Conservation (phyloP, 2,113 vertebrate species). For the Heterocephalus glaber region DNA sequence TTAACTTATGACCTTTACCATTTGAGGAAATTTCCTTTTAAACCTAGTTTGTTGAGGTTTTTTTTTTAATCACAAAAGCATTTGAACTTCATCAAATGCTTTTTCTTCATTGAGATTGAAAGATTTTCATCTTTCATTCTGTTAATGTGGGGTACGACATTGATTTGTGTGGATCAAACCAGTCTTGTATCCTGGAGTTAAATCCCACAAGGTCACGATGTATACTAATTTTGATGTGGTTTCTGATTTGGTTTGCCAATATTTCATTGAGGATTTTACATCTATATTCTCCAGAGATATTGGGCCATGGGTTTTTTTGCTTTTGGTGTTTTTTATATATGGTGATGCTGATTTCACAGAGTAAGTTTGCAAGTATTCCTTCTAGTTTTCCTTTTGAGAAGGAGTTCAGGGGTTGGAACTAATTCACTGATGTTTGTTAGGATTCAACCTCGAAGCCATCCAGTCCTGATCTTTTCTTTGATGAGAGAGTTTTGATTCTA, state of each 20-base stretch:
- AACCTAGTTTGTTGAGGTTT: neutral
- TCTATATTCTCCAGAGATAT: neutral
- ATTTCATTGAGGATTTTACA: neutral
- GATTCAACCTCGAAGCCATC: neutral
- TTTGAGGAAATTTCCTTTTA: neutral
- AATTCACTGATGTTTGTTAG: neutral
- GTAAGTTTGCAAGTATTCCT: neutral
- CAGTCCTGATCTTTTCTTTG: neutral
- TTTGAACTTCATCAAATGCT: neutral
- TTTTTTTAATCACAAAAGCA: neutral
- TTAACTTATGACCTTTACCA: neutral
- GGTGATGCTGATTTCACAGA: neutral
- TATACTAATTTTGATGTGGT: neutral
- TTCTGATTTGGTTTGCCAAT: neutral
- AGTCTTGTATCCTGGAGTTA: neutral
- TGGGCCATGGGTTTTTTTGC: neutral
- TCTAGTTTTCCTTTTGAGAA: neutral
- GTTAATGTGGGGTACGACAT: neutral
- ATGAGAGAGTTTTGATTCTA: neutral
- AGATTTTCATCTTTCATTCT: neutral
- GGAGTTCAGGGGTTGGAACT: neutral
- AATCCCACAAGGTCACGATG: neutral
- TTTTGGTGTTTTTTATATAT: neutral
- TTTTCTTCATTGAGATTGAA: neutral
- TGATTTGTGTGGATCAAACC: neutral